A percentile compares a stretch with the other conserved stretches of the same genome.
phyloP scores from a whole-genome alignment of 2,888 invertebrate genomes.

The Oscheius sp. region DNA sequence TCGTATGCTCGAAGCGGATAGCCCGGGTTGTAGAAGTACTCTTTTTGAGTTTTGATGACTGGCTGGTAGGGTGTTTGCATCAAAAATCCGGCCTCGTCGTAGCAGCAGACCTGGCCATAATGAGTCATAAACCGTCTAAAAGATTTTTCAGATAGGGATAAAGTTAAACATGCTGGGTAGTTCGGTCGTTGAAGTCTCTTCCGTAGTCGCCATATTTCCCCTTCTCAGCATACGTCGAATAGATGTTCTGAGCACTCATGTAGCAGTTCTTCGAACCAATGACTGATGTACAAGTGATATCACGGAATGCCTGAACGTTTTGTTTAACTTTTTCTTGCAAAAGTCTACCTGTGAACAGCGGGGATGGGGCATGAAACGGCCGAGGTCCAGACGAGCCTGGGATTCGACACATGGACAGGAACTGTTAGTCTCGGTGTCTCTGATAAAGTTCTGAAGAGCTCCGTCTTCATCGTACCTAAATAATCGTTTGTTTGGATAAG shows the following conservation, averaged over 20 bases:
- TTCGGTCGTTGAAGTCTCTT: conserved; percentile 37
- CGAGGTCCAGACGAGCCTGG: conserved; percentile 91
- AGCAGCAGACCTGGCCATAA: conserved; percentile 93
- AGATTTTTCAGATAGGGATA: neutral
- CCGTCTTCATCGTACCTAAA: conserved; percentile 71
- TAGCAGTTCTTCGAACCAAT: conserved; percentile 88
- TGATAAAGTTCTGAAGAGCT: conserved; percentile 71
- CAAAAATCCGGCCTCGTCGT: conserved; percentile 89
- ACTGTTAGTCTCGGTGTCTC: conserved; percentile 72
- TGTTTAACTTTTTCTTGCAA: neutral
- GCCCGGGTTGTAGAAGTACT: conserved; percentile 70
- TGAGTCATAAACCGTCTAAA: conserved; percentile 71
- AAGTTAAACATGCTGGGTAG: conserved; percentile 44
- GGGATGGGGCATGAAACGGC: conserved; percentile 84
- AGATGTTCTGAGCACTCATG: conserved; percentile 72
- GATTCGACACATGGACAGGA: conserved; percentile 85
- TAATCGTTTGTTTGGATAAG: neutral
- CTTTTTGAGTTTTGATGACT: conserved; percentile 72
- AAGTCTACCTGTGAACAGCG: conserved; percentile 58
- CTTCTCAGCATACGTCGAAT: conserved; percentile 64
- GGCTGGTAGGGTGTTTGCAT: conserved; percentile 95
- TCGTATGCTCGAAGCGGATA: conserved; percentile 78
- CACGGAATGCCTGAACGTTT: conserved; percentile 68
- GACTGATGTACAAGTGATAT: conserved; percentile 83
- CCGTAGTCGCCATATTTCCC: conserved; percentile 42